Evolutionary conservation across 2,797 vertebrate genomes (phyloP).

Genomic region (Pseudocheirus occidentalis): DNA sequence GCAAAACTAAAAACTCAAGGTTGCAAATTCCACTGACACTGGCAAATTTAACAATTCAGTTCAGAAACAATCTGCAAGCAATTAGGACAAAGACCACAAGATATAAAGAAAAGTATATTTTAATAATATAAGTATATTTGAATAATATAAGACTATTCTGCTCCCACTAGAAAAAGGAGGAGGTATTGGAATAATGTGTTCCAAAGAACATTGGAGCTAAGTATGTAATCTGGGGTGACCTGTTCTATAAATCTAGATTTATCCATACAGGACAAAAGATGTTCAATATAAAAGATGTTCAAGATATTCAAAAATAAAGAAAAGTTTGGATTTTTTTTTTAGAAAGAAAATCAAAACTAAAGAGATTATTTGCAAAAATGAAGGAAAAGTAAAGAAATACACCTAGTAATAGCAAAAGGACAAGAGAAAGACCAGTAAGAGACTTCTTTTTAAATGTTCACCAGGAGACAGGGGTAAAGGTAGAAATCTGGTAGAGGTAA

Average conservation of each 20-base stretch:
- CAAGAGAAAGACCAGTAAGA: neutral
- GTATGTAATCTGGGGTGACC: neutral
- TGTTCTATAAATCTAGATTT: neutral
- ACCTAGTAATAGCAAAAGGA: neutral
- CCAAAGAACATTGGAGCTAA: neutral
- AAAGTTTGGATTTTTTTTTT: neutral
- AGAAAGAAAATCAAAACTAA: neutral
- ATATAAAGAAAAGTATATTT: neutral
- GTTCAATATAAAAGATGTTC: no score
- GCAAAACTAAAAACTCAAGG: neutral
- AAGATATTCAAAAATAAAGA: neutral
- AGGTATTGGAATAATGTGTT: neutral
- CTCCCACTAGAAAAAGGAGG: neutral
- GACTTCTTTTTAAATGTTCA: neutral
- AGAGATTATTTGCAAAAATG: neutral
- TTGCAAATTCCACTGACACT: neutral
- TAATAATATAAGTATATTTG: neutral
- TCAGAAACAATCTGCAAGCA: neutral
- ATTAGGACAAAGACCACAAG: neutral
- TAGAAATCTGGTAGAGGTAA: neutral
- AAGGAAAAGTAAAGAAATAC: neutral
- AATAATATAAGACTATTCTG: neutral
- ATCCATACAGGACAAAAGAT: neutral
- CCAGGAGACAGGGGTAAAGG: neutral
- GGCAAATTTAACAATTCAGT: neutral